Evolutionary conservation across 35 echinoderm and acorn worm genomes (phyloP).

Genomic region (Ptychodera flava): DNA sequence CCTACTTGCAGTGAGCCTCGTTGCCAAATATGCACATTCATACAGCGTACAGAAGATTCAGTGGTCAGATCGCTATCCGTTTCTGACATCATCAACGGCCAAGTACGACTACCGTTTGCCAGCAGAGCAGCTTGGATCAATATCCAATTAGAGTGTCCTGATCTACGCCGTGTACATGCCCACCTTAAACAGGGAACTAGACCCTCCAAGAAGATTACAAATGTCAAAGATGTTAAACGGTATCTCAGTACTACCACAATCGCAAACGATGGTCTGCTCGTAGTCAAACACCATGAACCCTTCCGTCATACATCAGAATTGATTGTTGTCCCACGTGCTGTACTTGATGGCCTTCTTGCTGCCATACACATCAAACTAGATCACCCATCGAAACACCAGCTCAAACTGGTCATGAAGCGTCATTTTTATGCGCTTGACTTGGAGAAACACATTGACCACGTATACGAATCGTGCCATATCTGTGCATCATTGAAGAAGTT

Average conservation of each 20-base stretch:
- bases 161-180: constrained; percentile 38
- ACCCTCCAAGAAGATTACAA: constrained; percentile 40
- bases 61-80: constrained; percentile 16
- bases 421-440: constrained; percentile 55
- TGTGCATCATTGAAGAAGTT: constrained; percentile 20
- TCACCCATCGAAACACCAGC: constrained; percentile 44
- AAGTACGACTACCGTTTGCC: constrained; percentile 39
- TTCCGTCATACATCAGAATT: constrained; percentile 15
- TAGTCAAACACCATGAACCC: constrained; percentile 15
- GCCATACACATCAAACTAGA: constrained; percentile 24
- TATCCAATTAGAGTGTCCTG: constrained; percentile 37
- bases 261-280: constrained; percentile 41
- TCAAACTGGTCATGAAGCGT: constrained; percentile 6
- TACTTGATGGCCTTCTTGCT: constrained; percentile 18
- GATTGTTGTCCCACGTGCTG: constrained; percentile 22
- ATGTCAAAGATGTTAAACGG: constrained; percentile 56
- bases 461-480: constrained; percentile 32
- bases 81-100: constrained; percentile 36
- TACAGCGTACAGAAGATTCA: constrained; percentile 19
- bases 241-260: constrained; percentile 41
- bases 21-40: constrained; percentile 44
- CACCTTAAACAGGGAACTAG: constrained; percentile 26
- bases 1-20: constrained; percentile 35
- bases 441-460: constrained; percentile 20
- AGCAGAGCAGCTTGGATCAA: constrained; percentile 40